These are phyloP conservation scores for Pocillopora verrucosa DNA, from an alignment of 64 coral and sea anemone species.

Conservation along the genomic window DNA sequence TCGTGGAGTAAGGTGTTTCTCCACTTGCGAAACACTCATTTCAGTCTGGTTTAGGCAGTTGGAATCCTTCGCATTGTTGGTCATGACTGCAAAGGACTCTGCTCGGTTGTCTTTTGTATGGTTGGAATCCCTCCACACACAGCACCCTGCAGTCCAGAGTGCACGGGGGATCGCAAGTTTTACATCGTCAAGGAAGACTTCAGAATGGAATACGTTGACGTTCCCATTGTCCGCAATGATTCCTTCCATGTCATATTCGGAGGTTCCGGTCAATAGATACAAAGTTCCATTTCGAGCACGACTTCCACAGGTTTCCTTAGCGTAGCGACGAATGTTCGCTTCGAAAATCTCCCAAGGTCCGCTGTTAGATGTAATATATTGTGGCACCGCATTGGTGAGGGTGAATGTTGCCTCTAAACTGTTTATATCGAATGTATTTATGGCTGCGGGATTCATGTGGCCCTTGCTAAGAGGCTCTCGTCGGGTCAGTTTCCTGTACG, in stretches of 20 bases:
- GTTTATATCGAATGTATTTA: conserved; percentile 21
- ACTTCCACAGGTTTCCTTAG: neutral
- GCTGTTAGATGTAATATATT: conserved; percentile 11
- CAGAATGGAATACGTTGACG: neutral
- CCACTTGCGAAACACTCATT: neutral
- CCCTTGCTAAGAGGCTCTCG: conserved; percentile 7
- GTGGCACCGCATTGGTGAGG: conserved; percentile 37
- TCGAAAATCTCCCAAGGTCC: neutral
- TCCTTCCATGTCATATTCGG: conserved; percentile 6
- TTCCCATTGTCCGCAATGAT: neutral
- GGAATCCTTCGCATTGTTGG: neutral
- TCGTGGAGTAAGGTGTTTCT: neutral
- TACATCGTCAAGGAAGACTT: too few relatives aligned
- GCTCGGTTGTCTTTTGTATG: neutral
- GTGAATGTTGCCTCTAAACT: neutral
- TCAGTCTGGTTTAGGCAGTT: neutral
- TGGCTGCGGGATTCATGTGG: conserved; percentile 30
- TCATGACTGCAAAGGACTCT: conserved; percentile 7
- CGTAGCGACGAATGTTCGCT: neutral
- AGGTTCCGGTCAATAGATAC: conserved; percentile 52
- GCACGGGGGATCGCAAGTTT: neutral
- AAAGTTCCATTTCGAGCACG: neutral
- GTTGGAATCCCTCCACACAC: neutral
- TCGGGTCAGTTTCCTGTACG: neutral
- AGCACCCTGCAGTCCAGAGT: neutral